A percentile compares a stretch with the other conserved stretches of the same genome.
These are phyloP conservation scores for Adoxophyes honmai DNA, from an alignment of 1,140 invertebrate genomes.

Conservation along the genomic window DNA sequence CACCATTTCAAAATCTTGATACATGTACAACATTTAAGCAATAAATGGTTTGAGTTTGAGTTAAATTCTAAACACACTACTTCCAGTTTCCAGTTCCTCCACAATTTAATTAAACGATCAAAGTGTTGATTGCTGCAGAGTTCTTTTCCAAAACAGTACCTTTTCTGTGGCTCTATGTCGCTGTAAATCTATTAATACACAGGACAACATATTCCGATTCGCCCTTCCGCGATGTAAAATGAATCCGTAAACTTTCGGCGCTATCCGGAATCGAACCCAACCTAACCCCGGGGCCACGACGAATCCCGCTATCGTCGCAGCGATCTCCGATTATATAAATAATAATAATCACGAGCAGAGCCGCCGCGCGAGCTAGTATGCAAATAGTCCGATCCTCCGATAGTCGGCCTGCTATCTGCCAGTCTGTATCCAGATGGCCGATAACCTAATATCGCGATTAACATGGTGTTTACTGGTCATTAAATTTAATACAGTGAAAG, in stretches of 20 bases:
- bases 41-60: too few species aligned
- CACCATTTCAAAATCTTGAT: too few species aligned
- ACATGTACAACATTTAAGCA: too few species aligned
- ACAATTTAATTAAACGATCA: too few species aligned
- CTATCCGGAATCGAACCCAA: slow-evolving; percentile 11
- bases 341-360: slow-evolving; percentile 15
- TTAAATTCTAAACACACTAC: too few species aligned
- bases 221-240: background rate
- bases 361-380: slow-evolving; percentile 5
- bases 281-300: slow-evolving; percentile 9
- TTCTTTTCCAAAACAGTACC: too few species aligned
- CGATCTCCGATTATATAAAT: slow-evolving; percentile 14
- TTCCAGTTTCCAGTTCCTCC: too few species aligned
- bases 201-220: too few species aligned
- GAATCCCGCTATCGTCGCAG: background rate
- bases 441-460: slow-evolving; percentile 14
- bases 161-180: too few species aligned
- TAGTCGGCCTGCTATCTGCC: background rate
- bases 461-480: slow-evolving; percentile 6
- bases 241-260: slow-evolving; percentile 1
- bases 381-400: slow-evolving; percentile 6
- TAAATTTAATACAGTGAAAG: too few species aligned
- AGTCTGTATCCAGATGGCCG: slow-evolving; percentile 2
- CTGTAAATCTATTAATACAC: too few species aligned
- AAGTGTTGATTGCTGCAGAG: too few species aligned